Evolutionary conservation across 1,140 invertebrate species (phyloP), one percentile per base, ranked within the genome.

Genomic region (Drosophila sturtevanti): DNA sequence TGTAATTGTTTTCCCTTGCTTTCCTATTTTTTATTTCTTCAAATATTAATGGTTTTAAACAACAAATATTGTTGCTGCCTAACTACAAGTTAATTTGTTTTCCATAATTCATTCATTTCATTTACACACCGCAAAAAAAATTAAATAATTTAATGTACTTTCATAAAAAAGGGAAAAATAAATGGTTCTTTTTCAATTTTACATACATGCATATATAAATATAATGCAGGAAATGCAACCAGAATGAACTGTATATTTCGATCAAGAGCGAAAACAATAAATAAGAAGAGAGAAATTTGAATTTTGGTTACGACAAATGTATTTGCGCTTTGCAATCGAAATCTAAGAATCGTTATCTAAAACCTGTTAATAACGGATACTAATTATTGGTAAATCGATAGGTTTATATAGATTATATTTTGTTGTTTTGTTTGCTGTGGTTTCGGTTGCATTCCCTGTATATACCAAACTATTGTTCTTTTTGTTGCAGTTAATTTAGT

Each of bases 1-100:
- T 48, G 41, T 48, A 11, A 21, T 48, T 48, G 18, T 16, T 21
- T 48, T 21, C 16, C 11, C 16, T 48, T 10, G 41, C 16, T 10
- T 48, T 31, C 27, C 27, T 31, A 31, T 31, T 48, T 48, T 10
- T 48, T 48, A 10, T 48, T 18, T 44, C 16, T 16, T 48, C 16
- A 48, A 48, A 21, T 48, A 48, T 38, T 48, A 48, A 48, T 48
- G 16, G 9, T 48, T 48, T 48, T 18, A 48, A 48, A 10, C 41
- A 48, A 48, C 41, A 48, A 48, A 48, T 48, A 48, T 48, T 48
- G 41, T 11, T 48, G 41, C 41, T 48, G 41, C 12, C 41, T 48
- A 48, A 21, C 41, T 48, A 48, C 41, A 48, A 21, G 16, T 48
- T 48, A 21, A 48, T 21, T 48, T 48, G 16, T 21, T 48, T 44